These are phyloP conservation scores for Coenonympha glycerion DNA, from an alignment of 2,888 invertebrate genomes.

Conservation along the genomic window DNA sequence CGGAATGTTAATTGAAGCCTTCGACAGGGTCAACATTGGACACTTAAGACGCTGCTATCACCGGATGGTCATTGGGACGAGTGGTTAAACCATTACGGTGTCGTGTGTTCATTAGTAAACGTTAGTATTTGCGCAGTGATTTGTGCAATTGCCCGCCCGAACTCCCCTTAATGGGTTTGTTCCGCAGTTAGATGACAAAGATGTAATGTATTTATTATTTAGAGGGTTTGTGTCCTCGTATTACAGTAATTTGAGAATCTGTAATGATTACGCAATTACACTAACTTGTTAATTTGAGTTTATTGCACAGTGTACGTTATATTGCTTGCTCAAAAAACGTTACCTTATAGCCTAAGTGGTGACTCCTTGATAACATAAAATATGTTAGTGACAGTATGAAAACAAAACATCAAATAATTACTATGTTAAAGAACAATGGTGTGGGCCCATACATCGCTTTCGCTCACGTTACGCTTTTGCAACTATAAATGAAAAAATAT, in stretches of 20 bases:
- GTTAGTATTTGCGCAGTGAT: constrained; percentile 24
- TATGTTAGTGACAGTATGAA: too few relatives aligned
- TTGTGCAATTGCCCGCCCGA: constrained; percentile 21
- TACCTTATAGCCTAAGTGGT: background rate
- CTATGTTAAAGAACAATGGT: too few relatives aligned
- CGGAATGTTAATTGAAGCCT: constrained; percentile 64
- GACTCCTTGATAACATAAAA: background rate
- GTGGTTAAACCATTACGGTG: constrained; percentile 27
- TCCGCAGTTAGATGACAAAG: constrained; percentile 7
- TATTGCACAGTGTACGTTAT: background rate
- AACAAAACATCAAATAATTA: too few relatives aligned
- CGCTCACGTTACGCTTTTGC: too few relatives aligned
- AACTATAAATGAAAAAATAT: too few relatives aligned
- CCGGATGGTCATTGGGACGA: constrained; percentile 29
- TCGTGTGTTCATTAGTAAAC: constrained; percentile 37
- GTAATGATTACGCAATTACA: background rate
- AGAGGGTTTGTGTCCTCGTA: too few relatives aligned
- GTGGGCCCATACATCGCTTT: too few relatives aligned
- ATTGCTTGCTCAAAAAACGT: too few relatives aligned
- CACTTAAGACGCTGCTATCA: constrained; percentile 28
- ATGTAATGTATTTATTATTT: too few relatives aligned
- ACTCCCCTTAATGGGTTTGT: constrained; percentile 13
- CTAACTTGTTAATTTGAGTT: background rate
- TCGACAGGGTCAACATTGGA: constrained; percentile 39
- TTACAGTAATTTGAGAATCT: background rate